These are phyloP conservation scores for Bujurquina vittata DNA, from an alignment of 2,113 vertebrate genomes.

Conservation along the genomic window DNA sequence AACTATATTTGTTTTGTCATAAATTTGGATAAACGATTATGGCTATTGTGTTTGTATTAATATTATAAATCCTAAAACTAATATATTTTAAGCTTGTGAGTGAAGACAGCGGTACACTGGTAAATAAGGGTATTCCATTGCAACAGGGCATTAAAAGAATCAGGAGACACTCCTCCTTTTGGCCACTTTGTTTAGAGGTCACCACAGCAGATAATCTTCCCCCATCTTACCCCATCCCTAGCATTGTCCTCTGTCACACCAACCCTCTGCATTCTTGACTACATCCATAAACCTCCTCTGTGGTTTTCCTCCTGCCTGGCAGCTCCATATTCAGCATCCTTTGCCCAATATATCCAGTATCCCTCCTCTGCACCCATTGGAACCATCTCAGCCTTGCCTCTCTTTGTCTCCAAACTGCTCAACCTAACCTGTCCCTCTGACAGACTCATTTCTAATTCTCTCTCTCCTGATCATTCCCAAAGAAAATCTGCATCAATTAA, in stretches of 20 bases:
- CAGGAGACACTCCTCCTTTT: no score
- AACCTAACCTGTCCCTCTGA: neutral
- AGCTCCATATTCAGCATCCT: neutral
- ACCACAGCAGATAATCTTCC: no score
- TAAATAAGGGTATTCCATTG: no score
- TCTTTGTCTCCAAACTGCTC: neutral
- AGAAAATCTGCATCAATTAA: neutral
- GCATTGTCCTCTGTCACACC: no score
- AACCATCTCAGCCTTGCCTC: neutral
- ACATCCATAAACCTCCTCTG: no score
- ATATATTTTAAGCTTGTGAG: no score
- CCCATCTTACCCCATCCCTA: no score
- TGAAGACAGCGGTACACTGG: no score
- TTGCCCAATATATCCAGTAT: neutral
- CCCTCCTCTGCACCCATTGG: neutral
- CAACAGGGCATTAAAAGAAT: no score
- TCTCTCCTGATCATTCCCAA: neutral
- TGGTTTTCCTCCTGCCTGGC: no score
- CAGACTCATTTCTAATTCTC: neutral
- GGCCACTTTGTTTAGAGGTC: no score
- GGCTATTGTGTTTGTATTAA: neutral
- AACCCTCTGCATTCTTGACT: no score
- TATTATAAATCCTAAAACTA: neutral
- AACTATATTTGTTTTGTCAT: neutral
- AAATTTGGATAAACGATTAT: neutral